A percentile compares a stretch with the other conserved stretches of the same genome.
phyloP scores from a whole-genome alignment of 1,140 invertebrate species.

The Adoxophyes honmai region DNA sequence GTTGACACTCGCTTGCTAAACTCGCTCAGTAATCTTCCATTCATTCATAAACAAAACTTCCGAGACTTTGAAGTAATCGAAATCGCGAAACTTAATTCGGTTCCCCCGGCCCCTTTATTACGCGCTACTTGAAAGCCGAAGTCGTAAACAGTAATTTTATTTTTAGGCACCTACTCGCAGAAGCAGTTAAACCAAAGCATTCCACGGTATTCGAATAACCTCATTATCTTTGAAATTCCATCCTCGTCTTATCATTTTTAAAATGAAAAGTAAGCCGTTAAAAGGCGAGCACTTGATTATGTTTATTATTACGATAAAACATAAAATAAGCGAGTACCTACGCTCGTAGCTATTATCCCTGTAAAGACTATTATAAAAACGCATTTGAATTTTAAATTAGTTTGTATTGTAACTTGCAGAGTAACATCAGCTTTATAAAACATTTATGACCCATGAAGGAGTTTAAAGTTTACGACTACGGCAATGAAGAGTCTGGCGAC shows the following conservation, averaged over 20 bases:
- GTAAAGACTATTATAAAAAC: background rate
- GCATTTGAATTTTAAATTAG: background rate
- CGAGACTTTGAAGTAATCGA: too few relatives aligned
- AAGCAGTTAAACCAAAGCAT: constrained; percentile 26
- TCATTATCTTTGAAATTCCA: constrained; percentile 37
- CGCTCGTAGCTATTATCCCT: background rate
- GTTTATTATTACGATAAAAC: constrained; percentile 11
- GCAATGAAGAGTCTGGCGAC: too few relatives aligned
- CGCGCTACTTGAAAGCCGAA: too few relatives aligned
- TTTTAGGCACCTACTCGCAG: background rate
- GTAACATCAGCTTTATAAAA: too few relatives aligned
- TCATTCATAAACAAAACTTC: too few relatives aligned
- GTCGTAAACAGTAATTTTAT: background rate
- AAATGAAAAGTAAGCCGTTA: constrained; percentile 26
- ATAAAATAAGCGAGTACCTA: background rate
- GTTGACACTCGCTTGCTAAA: too few relatives aligned
- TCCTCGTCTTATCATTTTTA: constrained; percentile 27
- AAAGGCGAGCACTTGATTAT: constrained; percentile 1
- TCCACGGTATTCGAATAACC: constrained; percentile 24
- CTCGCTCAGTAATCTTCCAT: too few relatives aligned
- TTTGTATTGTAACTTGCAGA: too few relatives aligned
- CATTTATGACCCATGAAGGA: too few relatives aligned
- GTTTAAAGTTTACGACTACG: too few relatives aligned
- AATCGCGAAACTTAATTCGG: too few relatives aligned
- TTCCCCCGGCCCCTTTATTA: too few relatives aligned